Percentiles rank a stretch among this genome's conserved stretches.
phyloP scores from a whole-genome alignment of 2,888 invertebrate species.

The Tipula helvola region DNA sequence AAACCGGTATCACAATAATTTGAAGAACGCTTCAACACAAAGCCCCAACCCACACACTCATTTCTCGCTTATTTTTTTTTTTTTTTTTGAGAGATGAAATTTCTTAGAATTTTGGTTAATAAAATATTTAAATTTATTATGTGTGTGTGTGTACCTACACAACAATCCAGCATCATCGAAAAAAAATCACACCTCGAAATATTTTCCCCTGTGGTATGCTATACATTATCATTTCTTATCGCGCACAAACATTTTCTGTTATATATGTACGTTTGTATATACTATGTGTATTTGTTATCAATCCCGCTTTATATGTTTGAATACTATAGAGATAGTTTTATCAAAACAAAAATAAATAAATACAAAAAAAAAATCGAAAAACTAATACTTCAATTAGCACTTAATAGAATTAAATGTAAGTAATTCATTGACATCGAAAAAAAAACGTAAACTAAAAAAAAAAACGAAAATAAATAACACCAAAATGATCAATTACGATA shows the following conservation, averaged over 20 bases:
- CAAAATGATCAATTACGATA: not conserved
- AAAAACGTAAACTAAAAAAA: not conserved
- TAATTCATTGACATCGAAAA: not conserved
- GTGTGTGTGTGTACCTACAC: not conserved
- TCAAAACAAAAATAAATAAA: not conserved
- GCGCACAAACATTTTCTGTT: not conserved
- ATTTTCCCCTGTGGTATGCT: not conserved
- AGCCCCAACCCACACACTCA: not conserved
- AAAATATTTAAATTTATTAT: not conserved
- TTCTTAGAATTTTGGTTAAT: not conserved
- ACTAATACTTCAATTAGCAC: conserved; percentile 4
- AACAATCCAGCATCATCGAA: not conserved
- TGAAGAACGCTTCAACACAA: not conserved
- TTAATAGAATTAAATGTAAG: conserved; percentile 4
- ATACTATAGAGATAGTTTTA: not conserved
- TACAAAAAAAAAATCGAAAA: not conserved
- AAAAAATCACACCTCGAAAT: not conserved
- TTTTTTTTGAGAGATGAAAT: not conserved
- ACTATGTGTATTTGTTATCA: not conserved
- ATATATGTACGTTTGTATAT: not conserved
- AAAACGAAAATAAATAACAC: not conserved
- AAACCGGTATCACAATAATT: not conserved
- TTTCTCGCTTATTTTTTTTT: not conserved
- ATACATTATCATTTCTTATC: not conserved
- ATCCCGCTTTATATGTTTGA: not conserved